Evolutionary conservation across 2,113 vertebrate species (phyloP), one percentile per base, ranked within the genome.

Genomic region (Nematolebias whitei): DNA sequence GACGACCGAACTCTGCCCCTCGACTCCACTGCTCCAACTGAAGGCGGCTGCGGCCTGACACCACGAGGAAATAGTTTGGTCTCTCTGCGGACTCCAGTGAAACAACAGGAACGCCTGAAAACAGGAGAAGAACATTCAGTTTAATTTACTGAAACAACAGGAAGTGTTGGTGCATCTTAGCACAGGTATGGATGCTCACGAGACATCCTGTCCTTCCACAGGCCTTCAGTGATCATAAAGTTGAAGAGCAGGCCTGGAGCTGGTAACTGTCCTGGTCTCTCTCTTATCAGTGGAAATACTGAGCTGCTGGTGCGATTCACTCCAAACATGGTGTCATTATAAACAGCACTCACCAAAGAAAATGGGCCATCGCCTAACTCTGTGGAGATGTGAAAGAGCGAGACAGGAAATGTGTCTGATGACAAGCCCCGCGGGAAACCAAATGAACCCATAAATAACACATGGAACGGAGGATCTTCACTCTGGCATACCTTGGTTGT

Each of bases 51-150:
- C 93, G 87, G 4, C 92, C 84, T 0, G 92, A 90, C 20, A 95
- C 91, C 0, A 84, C 94, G 22, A 99, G 91, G 86, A 98, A 99
- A 85, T 94, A 98, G 88, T 98, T 99, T 29, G 98, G 97, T 53
- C 98, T 95, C 87, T 98, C 96, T 1, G 97, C 96, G 78, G 96
- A 98, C 71, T 98, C 98, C 76, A 99, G 76, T 0, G 96, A 99
- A 81, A 98, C 90, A 53, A 96, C 89, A 15, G 94, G 91, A 13
- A 93, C 65, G 18, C 95, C 98, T 99, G 18, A 64, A 85, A 19
- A 11, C 38, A 16, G 54, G 29, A 76, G 1, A 32, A 39, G 13
- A 0, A 1, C 49, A 35, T 11, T 14, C 2, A 15, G 5, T n/a
- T 58, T 54, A 60, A 68, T 50, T 50, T 47, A 47, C 3, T 5